phyloP scores from a whole-genome alignment of 1,140 invertebrate genomes.

The Drosophila parvula region DNA sequence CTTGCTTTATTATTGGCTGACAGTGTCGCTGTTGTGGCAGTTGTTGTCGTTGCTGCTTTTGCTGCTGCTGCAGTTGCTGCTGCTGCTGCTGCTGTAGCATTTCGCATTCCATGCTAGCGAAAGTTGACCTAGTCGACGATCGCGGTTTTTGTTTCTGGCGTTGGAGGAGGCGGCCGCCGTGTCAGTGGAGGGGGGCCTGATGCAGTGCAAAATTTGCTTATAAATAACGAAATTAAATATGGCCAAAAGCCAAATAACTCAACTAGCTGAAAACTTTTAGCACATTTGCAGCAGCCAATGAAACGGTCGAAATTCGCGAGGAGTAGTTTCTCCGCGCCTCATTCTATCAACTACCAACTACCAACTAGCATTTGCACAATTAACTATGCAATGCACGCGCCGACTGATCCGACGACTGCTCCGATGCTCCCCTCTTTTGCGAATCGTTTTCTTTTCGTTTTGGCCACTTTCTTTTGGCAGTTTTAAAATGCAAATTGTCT shows the following conservation, averaged over 20 bases:
- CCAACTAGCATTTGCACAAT: slow-evolving; percentile 59
- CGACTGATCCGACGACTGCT: slow-evolving; percentile 30
- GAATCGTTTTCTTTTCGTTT: slow-evolving; percentile 43
- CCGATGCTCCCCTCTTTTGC: slow-evolving; percentile 19
- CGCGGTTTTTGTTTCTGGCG: slow-evolving; percentile 63
- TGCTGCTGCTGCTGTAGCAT: slow-evolving; percentile 64
- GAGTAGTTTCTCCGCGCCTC: slow-evolving; percentile 49
- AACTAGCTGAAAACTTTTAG: slow-evolving; percentile 53
- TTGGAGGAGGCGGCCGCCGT: slow-evolving; percentile 36
- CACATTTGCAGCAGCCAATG: slow-evolving; percentile 58
- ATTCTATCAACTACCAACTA: slow-evolving; percentile 44
- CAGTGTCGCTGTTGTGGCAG: slow-evolving; percentile 69
- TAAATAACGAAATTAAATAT: slow-evolving; percentile 82
- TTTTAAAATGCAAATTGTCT: slow-evolving; percentile 72
- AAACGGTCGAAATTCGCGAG: no score
- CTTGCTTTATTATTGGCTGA: slow-evolving; percentile 78
- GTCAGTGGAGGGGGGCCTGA: slow-evolving; percentile 22
- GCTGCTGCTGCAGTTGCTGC: slow-evolving; percentile 26
- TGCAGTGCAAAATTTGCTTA: slow-evolving; percentile 71
- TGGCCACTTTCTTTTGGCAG: slow-evolving; percentile 74
- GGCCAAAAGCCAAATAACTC: slow-evolving; percentile 69
- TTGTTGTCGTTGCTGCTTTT: slow-evolving; percentile 30
- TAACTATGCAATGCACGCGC: slow-evolving; percentile 79
- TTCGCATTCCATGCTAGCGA: slow-evolving; percentile 82
- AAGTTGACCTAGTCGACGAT: slow-evolving; percentile 82